Percentiles rank a stretch among this genome's conserved stretches.
Conservation (phyloP, 2,113 vertebrate species). For the Carlito syrichta region DNA sequence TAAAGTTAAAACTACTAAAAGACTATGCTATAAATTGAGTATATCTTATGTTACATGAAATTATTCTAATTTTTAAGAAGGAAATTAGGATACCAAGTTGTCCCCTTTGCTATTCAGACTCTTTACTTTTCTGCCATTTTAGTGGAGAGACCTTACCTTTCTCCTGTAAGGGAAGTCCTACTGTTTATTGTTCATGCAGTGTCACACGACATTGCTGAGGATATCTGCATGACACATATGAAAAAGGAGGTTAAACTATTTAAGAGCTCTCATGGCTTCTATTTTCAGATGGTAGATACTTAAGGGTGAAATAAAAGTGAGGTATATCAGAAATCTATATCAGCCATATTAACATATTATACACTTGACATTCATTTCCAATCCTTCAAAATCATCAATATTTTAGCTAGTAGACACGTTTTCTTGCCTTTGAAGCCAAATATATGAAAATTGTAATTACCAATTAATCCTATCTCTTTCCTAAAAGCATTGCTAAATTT, state of each 20-base stretch:
- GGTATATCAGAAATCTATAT: not conserved
- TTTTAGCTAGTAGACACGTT: not conserved
- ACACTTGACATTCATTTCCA: not conserved
- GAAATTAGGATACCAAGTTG: not conserved
- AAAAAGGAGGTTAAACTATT: not conserved
- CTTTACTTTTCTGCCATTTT: not conserved
- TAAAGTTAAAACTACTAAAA: not conserved
- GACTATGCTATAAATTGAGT: not conserved
- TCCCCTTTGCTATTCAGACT: not conserved
- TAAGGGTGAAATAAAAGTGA: not conserved
- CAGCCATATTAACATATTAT: slow-evolving; percentile 7
- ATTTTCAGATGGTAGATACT: not conserved
- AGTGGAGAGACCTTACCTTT: not conserved
- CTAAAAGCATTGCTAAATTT: not conserved
- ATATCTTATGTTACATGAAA: too few relatives aligned
- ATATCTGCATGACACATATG: not conserved
- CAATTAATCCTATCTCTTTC: not conserved
- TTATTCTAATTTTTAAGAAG: not conserved
- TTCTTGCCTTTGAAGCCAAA: not conserved
- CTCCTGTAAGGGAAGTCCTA: not conserved
- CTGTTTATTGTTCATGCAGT: not conserved
- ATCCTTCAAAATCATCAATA: not conserved
- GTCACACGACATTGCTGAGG: not conserved
- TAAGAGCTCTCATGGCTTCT: not conserved
- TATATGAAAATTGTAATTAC: not conserved